These are phyloP conservation scores for Piscicola geometra DNA, from an alignment of 2,888 invertebrate genomes.

Conservation along the genomic window DNA sequence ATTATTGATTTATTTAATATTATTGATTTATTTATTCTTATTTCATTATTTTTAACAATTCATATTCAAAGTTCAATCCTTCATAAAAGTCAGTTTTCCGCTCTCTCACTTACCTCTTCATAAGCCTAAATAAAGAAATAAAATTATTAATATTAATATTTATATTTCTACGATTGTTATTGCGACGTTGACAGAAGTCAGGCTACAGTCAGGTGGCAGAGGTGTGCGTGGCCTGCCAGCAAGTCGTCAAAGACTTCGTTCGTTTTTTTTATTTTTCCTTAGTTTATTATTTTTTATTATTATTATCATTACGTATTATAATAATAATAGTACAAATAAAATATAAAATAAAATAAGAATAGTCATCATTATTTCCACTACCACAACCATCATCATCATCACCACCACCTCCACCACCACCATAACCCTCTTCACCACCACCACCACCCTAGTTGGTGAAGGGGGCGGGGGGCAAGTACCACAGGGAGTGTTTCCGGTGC, in stretches of 20 bases:
- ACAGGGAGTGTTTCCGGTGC: constrained; percentile 20
- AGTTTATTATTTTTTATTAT: too few relatives aligned
- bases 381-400: neutral
- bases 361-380: neutral
- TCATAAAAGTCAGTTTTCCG: too few relatives aligned
- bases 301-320: too few relatives aligned
- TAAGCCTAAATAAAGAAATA: neutral
- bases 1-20: neutral
- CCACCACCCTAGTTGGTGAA: neutral
- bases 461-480: constrained; percentile 15
- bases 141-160: constrained; percentile 10
- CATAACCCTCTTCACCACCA: too few relatives aligned
- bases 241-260: neutral
- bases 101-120: neutral
- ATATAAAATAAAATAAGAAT: neutral
- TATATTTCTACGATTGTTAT: neutral
- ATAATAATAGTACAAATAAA: neutral
- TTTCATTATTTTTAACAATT: too few relatives aligned
- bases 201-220: constrained; percentile 17
- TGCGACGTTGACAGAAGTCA: neutral
- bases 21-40: too few relatives aligned
- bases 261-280: neutral
- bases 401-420: too few relatives aligned
- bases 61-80: too few relatives aligned
- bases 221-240: constrained; percentile 3